phyloP scores from a whole-genome alignment of 2,888 invertebrate species.

The Lepidonotus clava region DNA sequence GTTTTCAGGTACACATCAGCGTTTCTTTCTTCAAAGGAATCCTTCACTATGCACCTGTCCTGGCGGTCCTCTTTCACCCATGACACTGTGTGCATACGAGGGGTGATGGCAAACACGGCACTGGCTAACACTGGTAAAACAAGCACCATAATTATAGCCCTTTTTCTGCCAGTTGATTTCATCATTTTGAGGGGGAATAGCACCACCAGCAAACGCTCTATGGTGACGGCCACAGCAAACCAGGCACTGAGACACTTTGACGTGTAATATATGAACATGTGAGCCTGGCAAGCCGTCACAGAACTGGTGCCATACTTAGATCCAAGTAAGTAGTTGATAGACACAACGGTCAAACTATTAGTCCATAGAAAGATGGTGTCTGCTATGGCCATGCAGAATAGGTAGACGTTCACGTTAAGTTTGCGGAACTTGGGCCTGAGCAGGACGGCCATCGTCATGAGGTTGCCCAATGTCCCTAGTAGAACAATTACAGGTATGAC shows the following conservation, averaged over 20 bases:
- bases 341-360: constrained; percentile 13
- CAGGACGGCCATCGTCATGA: neutral
- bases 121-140: neutral
- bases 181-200: neutral
- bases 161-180: neutral
- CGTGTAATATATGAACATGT: neutral
- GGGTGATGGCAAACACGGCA: neutral
- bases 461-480: constrained; percentile 35
- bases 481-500: too few species aligned
- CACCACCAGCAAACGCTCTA: constrained; percentile 3
- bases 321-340: constrained; percentile 9
- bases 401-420: neutral
- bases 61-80: neutral
- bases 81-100: neutral
- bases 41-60: neutral
- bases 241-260: constrained; percentile 38
- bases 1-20: constrained; percentile 22
- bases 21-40: neutral
- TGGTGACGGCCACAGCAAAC: constrained; percentile 34
- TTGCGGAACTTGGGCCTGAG: neutral
- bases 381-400: neutral
- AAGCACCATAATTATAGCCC: neutral
- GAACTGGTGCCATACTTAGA: neutral
- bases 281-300: neutral
- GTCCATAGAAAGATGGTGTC: constrained; percentile 39